These are phyloP conservation scores for Lontra canadensis DNA, from an alignment of 2,113 vertebrate species.

Conservation along the genomic window DNA sequence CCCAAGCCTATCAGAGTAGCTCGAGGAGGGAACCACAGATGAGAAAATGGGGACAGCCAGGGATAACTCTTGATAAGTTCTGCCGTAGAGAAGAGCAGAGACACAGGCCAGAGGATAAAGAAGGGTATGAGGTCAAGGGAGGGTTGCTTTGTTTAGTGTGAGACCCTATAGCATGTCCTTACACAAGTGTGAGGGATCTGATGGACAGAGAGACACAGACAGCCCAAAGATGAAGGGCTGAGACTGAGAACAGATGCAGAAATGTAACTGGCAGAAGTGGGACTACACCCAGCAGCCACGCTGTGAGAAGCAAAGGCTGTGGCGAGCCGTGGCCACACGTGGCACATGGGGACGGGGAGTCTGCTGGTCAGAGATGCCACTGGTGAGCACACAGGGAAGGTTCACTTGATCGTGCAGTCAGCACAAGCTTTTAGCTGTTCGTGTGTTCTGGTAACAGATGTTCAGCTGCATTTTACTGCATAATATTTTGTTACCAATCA, in stretches of 20 bases:
- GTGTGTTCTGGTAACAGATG: background rate
- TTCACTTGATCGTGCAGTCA: background rate
- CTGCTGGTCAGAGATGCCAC: background rate
- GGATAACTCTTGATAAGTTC: background rate
- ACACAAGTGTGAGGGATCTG: background rate
- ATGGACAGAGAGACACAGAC: background rate
- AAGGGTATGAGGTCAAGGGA: no score
- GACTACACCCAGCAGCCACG: background rate
- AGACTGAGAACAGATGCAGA: background rate
- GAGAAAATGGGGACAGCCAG: background rate
- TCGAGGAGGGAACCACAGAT: background rate
- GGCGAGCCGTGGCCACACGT: background rate
- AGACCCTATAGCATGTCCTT: background rate
- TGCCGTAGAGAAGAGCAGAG: background rate
- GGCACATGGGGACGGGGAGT: background rate
- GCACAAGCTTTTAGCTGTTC: background rate
- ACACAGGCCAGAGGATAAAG: background rate
- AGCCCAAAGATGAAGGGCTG: background rate
- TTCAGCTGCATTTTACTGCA: background rate
- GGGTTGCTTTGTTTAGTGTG: background rate
- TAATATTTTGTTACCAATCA: background rate
- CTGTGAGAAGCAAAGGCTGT: background rate
- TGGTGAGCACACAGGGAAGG: background rate
- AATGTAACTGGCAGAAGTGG: background rate
- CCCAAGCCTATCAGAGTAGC: background rate